Evolutionary conservation across 2,888 invertebrate genomes (phyloP).

Genomic region (Calliopum simillimum): DNA sequence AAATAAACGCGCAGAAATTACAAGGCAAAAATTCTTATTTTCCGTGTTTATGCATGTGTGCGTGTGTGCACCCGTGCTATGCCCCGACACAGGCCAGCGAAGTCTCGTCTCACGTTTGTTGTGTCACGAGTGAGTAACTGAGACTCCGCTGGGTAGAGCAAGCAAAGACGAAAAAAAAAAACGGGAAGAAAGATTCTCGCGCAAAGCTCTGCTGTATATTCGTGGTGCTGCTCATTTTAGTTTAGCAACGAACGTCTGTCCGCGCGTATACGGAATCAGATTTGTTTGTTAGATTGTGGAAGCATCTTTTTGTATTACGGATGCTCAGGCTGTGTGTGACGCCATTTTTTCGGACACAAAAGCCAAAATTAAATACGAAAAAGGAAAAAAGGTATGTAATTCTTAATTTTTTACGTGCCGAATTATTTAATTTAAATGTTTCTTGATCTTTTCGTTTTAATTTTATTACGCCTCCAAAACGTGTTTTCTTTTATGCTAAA

Average conservation of each 20-base stretch:
- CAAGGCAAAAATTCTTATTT: conserved; percentile 26
- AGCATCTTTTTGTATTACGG: neutral
- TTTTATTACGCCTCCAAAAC: neutral
- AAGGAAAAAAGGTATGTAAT: neutral
- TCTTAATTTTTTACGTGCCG: neutral
- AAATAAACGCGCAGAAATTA: conserved; percentile 13
- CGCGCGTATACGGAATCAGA: conserved; percentile 40
- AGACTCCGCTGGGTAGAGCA: conserved; percentile 46
- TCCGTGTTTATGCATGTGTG: conserved; percentile 11
- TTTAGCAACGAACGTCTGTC: conserved; percentile 43
- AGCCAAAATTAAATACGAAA: neutral
- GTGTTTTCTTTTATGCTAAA: neutral
- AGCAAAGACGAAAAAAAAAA: conserved; percentile 1
- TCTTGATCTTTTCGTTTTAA: conserved; percentile 8
- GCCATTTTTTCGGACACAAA: neutral
- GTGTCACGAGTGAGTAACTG: conserved; percentile 34
- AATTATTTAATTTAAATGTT: neutral
- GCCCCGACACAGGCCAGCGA: conserved; percentile 30
- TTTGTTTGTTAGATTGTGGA: conserved; percentile 1
- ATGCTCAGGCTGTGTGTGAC: neutral
- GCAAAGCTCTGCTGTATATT: conserved; percentile 39
- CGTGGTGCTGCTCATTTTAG: conserved; percentile 37
- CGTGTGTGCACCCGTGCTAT: conserved; percentile 1
- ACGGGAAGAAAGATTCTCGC: neutral
- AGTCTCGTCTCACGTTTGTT: conserved; percentile 14